These are phyloP conservation scores for Automeris io DNA, from an alignment of 2,888 invertebrate species.

Conservation along the genomic window DNA sequence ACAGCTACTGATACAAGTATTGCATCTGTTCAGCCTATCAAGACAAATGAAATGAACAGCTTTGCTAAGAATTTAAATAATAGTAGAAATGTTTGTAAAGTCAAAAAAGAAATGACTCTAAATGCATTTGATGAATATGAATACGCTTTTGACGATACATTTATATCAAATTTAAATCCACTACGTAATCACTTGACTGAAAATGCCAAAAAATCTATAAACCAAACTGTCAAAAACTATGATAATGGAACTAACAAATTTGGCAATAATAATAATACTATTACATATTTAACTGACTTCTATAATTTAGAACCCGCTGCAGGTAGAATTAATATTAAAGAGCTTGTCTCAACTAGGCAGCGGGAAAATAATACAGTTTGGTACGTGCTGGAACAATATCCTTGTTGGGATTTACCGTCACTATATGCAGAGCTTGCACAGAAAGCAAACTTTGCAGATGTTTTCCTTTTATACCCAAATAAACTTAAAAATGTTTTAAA, in stretches of 20 bases:
- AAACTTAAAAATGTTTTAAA: conserved; percentile 42
- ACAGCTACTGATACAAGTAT: background rate
- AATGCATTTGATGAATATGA: conserved; percentile 29
- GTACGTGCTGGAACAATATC: conserved; percentile 53
- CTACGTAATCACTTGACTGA: background rate
- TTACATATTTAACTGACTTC: conserved; percentile 32
- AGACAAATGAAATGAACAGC: background rate
- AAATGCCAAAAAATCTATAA: background rate
- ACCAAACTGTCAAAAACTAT: background rate
- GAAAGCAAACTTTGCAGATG: conserved; percentile 22
- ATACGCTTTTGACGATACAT: conserved; percentile 25
- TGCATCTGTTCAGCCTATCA: background rate
- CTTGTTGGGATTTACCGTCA: conserved; percentile 60
- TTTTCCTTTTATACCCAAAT: conserved; percentile 39
- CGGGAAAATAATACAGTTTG: conserved; percentile 26
- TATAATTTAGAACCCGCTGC: conserved; percentile 47
- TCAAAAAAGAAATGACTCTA: conserved; percentile 6
- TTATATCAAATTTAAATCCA: background rate
- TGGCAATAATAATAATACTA: conserved; percentile 15
- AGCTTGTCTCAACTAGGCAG: background rate
- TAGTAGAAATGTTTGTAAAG: background rate
- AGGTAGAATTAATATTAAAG: conserved; percentile 15
- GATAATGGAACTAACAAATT: conserved; percentile 11
- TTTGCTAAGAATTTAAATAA: background rate
- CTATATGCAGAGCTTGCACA: conserved; percentile 43